Conservation (phyloP, 2,797 vertebrate genomes). For the Pelochelys cantorii region DNA sequence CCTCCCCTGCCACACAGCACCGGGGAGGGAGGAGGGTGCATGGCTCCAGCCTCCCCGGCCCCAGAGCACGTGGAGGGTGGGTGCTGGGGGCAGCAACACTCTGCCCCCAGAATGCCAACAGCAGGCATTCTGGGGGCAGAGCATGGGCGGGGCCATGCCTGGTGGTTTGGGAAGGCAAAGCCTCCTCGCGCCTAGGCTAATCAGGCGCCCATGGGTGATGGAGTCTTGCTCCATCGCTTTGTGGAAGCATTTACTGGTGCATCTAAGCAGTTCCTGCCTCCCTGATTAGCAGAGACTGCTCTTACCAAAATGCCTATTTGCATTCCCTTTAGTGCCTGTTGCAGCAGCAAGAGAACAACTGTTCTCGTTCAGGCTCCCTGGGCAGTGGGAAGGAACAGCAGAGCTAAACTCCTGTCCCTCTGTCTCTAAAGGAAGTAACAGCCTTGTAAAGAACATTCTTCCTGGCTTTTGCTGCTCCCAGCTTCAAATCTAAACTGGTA, state of each 20-base stretch:
- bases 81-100: too few relatives aligned
- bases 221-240: conserved; percentile 26
- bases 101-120: too few relatives aligned
- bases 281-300: conserved; percentile 31
- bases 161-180: too few relatives aligned
- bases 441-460: not conserved
- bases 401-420: not conserved
- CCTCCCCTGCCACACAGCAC: too few relatives aligned
- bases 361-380: not conserved
- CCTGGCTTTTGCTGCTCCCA: conserved; percentile 28
- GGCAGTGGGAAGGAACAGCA: not conserved
- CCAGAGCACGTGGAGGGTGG: too few relatives aligned
- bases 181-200: too few relatives aligned
- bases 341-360: conserved; percentile 54
- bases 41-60: too few relatives aligned
- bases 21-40: too few relatives aligned
- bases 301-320: not conserved
- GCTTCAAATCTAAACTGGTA: too few relatives aligned
- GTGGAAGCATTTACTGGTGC: conserved; percentile 48
- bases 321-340: conserved; percentile 45
- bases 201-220: conserved; percentile 25
- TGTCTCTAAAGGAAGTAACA: not conserved
- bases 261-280: not conserved
- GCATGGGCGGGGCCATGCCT: too few relatives aligned
- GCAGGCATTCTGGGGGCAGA: too few relatives aligned